These are phyloP conservation scores for Magallana ariakensis DNA, from an alignment of 1,140 invertebrate genomes.

Conservation along the genomic window DNA sequence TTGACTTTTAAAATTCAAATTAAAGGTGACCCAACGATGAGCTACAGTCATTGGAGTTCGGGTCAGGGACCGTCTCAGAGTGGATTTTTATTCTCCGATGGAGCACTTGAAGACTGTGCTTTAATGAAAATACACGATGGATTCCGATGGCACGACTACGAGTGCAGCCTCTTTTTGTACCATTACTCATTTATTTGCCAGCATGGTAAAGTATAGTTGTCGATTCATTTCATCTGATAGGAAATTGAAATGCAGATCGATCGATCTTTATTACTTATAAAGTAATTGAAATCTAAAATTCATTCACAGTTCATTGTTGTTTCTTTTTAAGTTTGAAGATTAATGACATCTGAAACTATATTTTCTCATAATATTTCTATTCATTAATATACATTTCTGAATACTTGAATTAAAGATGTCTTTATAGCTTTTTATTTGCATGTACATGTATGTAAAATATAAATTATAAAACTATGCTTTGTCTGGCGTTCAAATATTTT, in stretches of 20 bases:
- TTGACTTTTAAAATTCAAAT: neutral
- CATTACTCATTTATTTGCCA: conserved; percentile 56
- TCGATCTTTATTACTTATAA: neutral
- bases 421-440: no score
- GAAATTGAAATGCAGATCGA: neutral
- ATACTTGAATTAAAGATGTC: no score
- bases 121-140: conserved; percentile 49
- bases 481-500: no score
- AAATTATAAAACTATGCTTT: no score
- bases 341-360: neutral
- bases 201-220: conserved; percentile 45
- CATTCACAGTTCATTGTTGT: no score
- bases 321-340: neutral
- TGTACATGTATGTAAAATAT: no score
- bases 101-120: conserved; percentile 60
- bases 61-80: conserved; percentile 54
- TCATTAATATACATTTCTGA: no score
- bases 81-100: conserved; percentile 48
- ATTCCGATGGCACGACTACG: conserved; percentile 60
- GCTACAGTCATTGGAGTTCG: conserved; percentile 52
- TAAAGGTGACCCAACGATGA: conserved; percentile 44
- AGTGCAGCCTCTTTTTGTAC: conserved; percentile 48
- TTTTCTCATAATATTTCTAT: no score
- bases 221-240: neutral
- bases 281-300: neutral